A percentile compares a stretch with the other conserved stretches of the same genome.
Conservation (phyloP, 1,140 invertebrate genomes). For the Stegodyphus dumicola region DNA sequence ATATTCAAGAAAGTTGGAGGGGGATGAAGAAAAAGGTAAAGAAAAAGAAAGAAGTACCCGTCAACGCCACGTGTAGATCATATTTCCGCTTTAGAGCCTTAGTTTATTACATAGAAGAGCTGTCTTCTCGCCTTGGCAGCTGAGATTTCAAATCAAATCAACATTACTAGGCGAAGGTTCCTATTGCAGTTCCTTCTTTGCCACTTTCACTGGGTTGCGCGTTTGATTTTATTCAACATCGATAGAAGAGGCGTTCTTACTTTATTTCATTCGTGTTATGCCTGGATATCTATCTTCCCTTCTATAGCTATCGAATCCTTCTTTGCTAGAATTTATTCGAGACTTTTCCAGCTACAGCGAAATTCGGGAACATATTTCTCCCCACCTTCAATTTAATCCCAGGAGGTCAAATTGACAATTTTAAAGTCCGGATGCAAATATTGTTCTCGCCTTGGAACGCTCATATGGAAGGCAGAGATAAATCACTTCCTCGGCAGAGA, state of each 20-base stretch:
- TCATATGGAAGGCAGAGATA: too few species aligned
- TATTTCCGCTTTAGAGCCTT: conserved; percentile 54
- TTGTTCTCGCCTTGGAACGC: too few species aligned
- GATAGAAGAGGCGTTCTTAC: not conserved
- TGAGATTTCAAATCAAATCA: conserved; percentile 61
- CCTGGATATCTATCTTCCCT: too few species aligned
- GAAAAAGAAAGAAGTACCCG: not conserved
- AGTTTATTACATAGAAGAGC: conserved; percentile 56
- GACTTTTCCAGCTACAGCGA: too few species aligned
- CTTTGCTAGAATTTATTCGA: too few species aligned
- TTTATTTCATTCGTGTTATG: too few species aligned
- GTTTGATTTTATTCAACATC: conserved; percentile 56
- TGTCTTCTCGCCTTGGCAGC: conserved; percentile 49
- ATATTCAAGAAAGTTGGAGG: conserved; percentile 46
- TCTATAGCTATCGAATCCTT: too few species aligned
- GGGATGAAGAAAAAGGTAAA: not conserved
- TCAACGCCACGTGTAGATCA: conserved; percentile 56
- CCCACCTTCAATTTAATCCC: too few species aligned
- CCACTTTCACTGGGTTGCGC: conserved; percentile 29
- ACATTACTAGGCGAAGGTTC: conserved; percentile 35
- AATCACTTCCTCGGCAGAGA: too few species aligned
- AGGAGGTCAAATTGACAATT: too few species aligned
- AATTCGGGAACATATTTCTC: too few species aligned
- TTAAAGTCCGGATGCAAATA: too few species aligned
- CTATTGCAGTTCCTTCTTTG: conserved; percentile 19